A percentile compares a stretch with the other conserved stretches of the same genome.
These are phyloP conservation scores for Hirundo rustica DNA, from an alignment of 2,797 vertebrate species.

Conservation along the genomic window DNA sequence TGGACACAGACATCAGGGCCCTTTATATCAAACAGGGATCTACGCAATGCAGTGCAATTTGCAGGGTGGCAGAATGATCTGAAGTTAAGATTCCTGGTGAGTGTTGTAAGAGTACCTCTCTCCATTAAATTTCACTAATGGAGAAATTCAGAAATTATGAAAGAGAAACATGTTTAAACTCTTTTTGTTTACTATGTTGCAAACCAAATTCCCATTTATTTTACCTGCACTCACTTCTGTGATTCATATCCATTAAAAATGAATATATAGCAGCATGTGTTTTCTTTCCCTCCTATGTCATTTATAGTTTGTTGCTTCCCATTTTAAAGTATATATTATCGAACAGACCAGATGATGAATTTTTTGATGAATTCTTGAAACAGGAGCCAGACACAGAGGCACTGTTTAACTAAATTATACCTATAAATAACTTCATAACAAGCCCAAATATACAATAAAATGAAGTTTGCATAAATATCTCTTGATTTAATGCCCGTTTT, in stretches of 20 bases:
- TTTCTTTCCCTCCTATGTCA: conserved; percentile 25
- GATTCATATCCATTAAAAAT: conserved; percentile 31
- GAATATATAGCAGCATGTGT: neutral
- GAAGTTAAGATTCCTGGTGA: neutral
- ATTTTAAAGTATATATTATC: conserved; percentile 66
- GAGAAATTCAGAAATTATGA: neutral
- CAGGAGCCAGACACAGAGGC: conserved; percentile 25
- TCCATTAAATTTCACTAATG: neutral
- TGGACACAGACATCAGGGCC: neutral
- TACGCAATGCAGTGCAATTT: neutral
- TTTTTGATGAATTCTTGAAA: conserved; percentile 51
- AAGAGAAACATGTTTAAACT: neutral
- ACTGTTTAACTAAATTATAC: conserved; percentile 41
- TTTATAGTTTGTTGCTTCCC: conserved; percentile 39
- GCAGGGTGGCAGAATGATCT: neutral
- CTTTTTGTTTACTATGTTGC: neutral
- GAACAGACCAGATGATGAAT: conserved; percentile 37
- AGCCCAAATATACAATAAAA: conserved; percentile 45
- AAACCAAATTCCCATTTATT: neutral
- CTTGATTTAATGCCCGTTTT: neutral
- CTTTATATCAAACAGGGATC: neutral
- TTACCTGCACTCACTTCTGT: neutral
- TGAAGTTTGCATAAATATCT: conserved; percentile 10
- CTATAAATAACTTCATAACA: conserved; percentile 45
- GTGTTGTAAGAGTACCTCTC: neutral